Evolutionary conservation across 2,888 invertebrate genomes (phyloP), one percentile per base, ranked within the genome.

Genomic region (Rapana venosa): DNA sequence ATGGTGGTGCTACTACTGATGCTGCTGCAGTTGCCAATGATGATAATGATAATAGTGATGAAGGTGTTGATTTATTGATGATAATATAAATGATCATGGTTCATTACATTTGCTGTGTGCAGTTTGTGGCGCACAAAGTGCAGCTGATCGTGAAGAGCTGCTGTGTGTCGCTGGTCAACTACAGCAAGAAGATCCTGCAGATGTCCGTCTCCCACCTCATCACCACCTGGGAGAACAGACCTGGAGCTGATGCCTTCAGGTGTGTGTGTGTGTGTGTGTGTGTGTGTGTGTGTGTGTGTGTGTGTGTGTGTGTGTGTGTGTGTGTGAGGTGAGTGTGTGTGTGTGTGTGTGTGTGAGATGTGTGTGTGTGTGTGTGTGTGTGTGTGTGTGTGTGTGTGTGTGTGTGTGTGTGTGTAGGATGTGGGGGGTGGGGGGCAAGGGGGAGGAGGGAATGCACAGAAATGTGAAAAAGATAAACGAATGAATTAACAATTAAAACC

Each of bases 91-190:
- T 47, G 2, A 47, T 47, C 8, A 47, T 47, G 47, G 8, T 47
- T 47, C 47, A 47, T 8, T 47, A 8, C 8, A 47, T 47, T 4
- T 61, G 15, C 13, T 22, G 26, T 47, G 30, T 93, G 77, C 93
- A 95, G 95, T 95, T 97, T 96, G 93, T 96, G 97, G 98, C 98
- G 94, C 98, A 98, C 95, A 98, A 98, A 96, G 96, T 98, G 91
- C 98, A 97, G 96, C 97, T 98, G 92, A 97, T 98, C 0, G 95
- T 98, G 88, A 97, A 97, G 30, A 98, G 98, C 95, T 97, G 97
- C 93, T 97, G 97, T 1, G 91, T 98, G 90, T 97, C 97, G 22
- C 96, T 98, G 87, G 96, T 97, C 93, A 97, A 97, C 94, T 97
- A 97, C 91, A 97, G 97, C 90, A 97, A 97, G 93, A 98, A 98